Base-by-base conservation (phyloP, 1,140 invertebrate species). In the Nasonia giraulti region DNA sequence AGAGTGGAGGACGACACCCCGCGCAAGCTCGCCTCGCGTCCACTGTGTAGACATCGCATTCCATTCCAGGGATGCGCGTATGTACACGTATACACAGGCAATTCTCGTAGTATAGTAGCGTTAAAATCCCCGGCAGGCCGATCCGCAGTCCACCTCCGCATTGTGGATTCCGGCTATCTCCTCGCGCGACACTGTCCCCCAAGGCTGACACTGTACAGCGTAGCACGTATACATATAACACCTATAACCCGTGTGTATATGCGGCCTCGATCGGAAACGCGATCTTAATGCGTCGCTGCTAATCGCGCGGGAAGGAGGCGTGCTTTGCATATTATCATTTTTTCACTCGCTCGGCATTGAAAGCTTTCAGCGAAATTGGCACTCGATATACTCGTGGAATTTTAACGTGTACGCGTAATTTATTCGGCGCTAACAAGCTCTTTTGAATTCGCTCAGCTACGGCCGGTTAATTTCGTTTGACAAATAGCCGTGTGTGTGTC, bases 81-180 rank as follows among this genome's bases (percentile, higher is more conserved):
- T 4, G 17, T 62, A 62, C 55, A 62, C 55, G 17, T 7, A 62
- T 17, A 62, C 55, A n/a, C 55, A 17, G 17, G 4, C 20, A n/a
- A 62, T 20, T 62, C 55, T 17, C 55, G 55, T 62, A 55, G 20
- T n/a, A 2, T 27, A 62, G 40, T n/a, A 62, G 55, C 20, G 55
- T 62, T 62, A 62, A 62, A 62, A 62, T 62, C 20, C 17, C 55
- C 55, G 55, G 20, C 55, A 62, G 55, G 55, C 55, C 20, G 55
- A 62, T 50, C 20, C 20, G 5, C 17, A 20, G 17, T 2, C 5
- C 4, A 68, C 23, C 62, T 68, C 55, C 17, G 62, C 31, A 80
- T 80, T 80, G 31, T 40, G 62, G 62, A 68, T 68, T 80, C 77
- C 33, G n/a, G 20, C 44, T 66, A 62, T 66, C 14, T 31, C 31